Percentiles rank a stretch among this genome's conserved stretches.
These are phyloP conservation scores for Hemistola chrysoprasaria DNA, from an alignment of 2,888 invertebrate species.

Conservation along the genomic window DNA sequence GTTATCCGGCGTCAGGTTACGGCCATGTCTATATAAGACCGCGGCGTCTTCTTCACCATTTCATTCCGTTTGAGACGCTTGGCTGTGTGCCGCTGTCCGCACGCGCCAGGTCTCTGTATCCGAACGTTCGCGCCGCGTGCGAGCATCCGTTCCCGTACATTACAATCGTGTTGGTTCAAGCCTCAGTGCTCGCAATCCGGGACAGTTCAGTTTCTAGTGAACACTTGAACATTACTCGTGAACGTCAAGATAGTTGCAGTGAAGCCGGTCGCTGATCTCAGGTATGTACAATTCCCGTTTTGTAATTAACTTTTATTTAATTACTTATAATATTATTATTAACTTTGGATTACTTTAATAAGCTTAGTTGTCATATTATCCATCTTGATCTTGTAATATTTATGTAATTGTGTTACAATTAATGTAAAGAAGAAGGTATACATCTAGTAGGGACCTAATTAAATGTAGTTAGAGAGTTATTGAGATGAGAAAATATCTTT, in stretches of 20 bases:
- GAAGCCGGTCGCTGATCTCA: slow-evolving; percentile 44
- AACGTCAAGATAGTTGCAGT: slow-evolving; percentile 45
- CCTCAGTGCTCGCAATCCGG: slow-evolving; percentile 63
- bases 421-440: too few species aligned
- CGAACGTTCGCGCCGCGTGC: slow-evolving; percentile 51
- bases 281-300: slow-evolving; percentile 34
- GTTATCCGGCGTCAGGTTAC: slow-evolving; percentile 82
- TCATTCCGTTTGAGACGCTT: slow-evolving; percentile 78
- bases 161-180: slow-evolving; percentile 49
- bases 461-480: too few species aligned
- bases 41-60: slow-evolving; percentile 79
- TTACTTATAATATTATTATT: too few species aligned
- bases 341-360: not conserved
- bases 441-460: too few species aligned
- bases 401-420: too few species aligned
- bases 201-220: slow-evolving; percentile 71
- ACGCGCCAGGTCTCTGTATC: slow-evolving; percentile 45
- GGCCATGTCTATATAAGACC: slow-evolving; percentile 80
- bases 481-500: too few species aligned
- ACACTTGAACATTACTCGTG: slow-evolving; percentile 64
- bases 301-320: slow-evolving; percentile 5
- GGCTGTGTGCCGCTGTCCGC: slow-evolving; percentile 57
- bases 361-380: too few species aligned
- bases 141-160: slow-evolving; percentile 45
- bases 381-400: too few species aligned